Base-by-base conservation (phyloP, 2,888 invertebrate species). In the Hypselothyrea guttata region DNA sequence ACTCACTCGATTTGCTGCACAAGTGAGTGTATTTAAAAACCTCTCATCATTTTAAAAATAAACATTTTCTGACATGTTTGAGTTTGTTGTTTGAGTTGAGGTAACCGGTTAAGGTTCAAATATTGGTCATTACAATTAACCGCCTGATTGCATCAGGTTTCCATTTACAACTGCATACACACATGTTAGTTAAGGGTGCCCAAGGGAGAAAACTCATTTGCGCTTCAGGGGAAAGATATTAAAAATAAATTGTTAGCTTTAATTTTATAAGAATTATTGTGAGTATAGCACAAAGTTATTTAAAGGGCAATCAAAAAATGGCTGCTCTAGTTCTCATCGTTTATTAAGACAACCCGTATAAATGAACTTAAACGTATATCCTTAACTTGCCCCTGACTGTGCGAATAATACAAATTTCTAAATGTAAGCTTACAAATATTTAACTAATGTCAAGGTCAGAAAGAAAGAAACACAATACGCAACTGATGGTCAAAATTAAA, bases 91-190 rank as follows among this genome's bases (percentile, higher is more conserved):
- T 63, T 69, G 40, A 38, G 56, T 54, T 56, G 68, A 42, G 61
- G 67, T 68, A 37, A 16, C 56, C 40, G 38, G 18, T 47, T 48
- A 41, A 53, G 59, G 83, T 74, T 84, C 75, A 78, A 84, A 78
- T 66, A 78, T 74, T 82, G 83, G 85, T 64, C 68, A 84, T 84
- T 62, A 47, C 75, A 84, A 78, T 78, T 78, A 82, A 57, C 38
- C 83, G 56, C 63, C 49, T 64, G 34, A 74, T 55, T 65, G 61
- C 28, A 35, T 37, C 51, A 40, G 59, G 77, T 66, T 81, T 84
- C 52, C 12, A 40, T 55, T 77, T 84, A 48, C 76, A 55, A 11
- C 1, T 31, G 34, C 49, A 49, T 4, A 34, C 13, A 22, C 62
- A 61, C 41, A 18, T 12, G 7, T 27, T 37, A 11, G 22, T 31